These are phyloP conservation scores for Aspidiotus rigidus DNA, from an alignment of 2,888 invertebrate genomes.

Conservation along the genomic window DNA sequence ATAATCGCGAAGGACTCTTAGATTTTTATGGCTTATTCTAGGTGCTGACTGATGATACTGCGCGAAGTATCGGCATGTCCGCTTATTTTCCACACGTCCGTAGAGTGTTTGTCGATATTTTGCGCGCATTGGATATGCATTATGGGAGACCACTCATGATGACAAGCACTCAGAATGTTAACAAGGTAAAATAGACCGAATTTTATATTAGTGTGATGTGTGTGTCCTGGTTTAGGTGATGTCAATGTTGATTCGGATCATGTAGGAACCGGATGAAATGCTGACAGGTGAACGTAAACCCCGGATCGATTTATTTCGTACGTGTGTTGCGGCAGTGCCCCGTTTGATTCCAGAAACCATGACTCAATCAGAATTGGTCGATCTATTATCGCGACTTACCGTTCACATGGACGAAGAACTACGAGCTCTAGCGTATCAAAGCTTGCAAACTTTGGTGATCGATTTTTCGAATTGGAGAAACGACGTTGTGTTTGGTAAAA, in stretches of 20 bases:
- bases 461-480: conserved; percentile 98
- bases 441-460: conserved; percentile 85
- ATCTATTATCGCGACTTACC: conserved; percentile 83
- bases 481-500: conserved; percentile 65
- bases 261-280: conserved; percentile 72
- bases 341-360: conserved; percentile 95
- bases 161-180: conserved; percentile 90
- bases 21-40: conserved; percentile 37
- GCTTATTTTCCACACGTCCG: conserved; percentile 93
- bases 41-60: conserved; percentile 92
- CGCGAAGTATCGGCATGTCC: conserved; percentile 91
- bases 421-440: conserved; percentile 83
- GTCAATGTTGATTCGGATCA: background rate
- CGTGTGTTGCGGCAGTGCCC: conserved; percentile 97
- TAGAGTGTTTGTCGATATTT: conserved; percentile 88
- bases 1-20: background rate
- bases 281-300: conserved; percentile 93
- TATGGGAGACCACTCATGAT: conserved; percentile 95
- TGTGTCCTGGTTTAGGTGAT: too few species aligned
- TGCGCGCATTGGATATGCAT: conserved; percentile 86
- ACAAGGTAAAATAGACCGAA: conserved; percentile 51
- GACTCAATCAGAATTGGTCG: conserved; percentile 87
- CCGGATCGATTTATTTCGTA: conserved; percentile 92
- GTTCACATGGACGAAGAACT: conserved; percentile 99
- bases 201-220: too few species aligned